Base-by-base conservation (phyloP, 2,888 invertebrate genomes). In the Operophtera brumata region DNA sequence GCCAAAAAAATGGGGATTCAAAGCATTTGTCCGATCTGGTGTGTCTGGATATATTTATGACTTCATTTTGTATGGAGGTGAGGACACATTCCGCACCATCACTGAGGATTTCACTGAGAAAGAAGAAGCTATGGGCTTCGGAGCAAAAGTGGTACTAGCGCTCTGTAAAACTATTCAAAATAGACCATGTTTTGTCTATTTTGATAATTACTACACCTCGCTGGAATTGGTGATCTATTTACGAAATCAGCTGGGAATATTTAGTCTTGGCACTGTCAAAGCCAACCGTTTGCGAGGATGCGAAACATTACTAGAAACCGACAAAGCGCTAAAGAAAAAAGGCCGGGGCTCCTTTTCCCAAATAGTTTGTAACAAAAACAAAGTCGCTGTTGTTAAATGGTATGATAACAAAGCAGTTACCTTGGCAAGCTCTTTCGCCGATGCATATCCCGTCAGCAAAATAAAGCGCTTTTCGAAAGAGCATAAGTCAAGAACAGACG, bases 1-100 rank as follows among this genome's bases (percentile, higher is more conserved):
- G 14, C 57, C 53, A 7, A 48, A 43, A 43, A 56, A 60, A 54
- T 60, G 57, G 56, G 54, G 60, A 6, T 57, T 51, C 32, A 54
- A 57, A 41, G 49, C 35, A 20, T 48, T 51, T 25, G 57, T 60
- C 11, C 45, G 54, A 8, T 48, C 57, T 25, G 60, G 60, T 11
- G 54, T 51, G 8, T 60, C 60, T 12, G 60, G 60, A 6, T 42
- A 44, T 1, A 43, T 57, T 9, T 60, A 57, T 20, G 60, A 59
- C 25, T 59, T 55, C 42, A 6, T 52, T 12, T 7, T 55, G 14
- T 55, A 59, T 47, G 55, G 50, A n/a, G 56, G 53, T 6, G 56
- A 57, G 1, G 47, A 41, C n/a, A 52, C 56, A 2, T 57, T 57
- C 32, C 28, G 55, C 9, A 13, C 13, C 34, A 9, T 32, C n/a